Percentiles rank a stretch among this genome's conserved stretches.
phyloP scores from a whole-genome alignment of 2,888 invertebrate genomes.

The Synanthedon tipuliformis region DNA sequence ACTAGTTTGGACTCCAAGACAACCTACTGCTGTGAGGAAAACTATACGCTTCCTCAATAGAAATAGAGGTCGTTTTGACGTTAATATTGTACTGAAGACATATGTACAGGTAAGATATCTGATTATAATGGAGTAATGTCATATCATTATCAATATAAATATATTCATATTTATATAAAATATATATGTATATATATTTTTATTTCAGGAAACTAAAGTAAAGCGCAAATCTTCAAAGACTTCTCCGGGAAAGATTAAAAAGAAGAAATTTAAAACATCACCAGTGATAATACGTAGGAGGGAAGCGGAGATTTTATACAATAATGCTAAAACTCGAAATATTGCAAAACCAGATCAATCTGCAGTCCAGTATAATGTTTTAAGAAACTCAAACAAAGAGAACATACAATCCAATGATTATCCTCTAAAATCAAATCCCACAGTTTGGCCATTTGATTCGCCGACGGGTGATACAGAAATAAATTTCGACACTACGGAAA shows the following conservation, averaged over 20 bases:
- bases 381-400: slow-evolving; percentile 33
- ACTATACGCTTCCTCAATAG: slow-evolving; percentile 74
- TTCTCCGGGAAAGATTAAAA: slow-evolving; percentile 55
- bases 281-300: slow-evolving; percentile 48
- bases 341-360: slow-evolving; percentile 30
- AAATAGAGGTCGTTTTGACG: slow-evolving; percentile 74
- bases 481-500: slow-evolving; percentile 50
- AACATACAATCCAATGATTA: slow-evolving; percentile 31
- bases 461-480: slow-evolving; percentile 29
- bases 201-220: not conserved
- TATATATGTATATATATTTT: too few species aligned
- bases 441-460: slow-evolving; percentile 52
- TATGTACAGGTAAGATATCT: slow-evolving; percentile 30
- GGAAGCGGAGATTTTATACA: slow-evolving; percentile 39
- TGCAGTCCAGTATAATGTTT: slow-evolving; percentile 19
- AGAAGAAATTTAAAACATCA: slow-evolving; percentile 44
- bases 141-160: too few species aligned
- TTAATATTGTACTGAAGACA: slow-evolving; percentile 71
- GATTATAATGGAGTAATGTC: too few species aligned
- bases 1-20: slow-evolving; percentile 74
- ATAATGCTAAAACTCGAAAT: slow-evolving; percentile 36
- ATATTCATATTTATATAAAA: not conserved
- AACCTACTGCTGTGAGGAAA: slow-evolving; percentile 72
- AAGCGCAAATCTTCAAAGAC: slow-evolving; percentile 30
- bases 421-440: slow-evolving; percentile 20